Evolutionary conservation across 1,140 invertebrate species (phyloP).

Genomic region (Spodoptera frugiperda): DNA sequence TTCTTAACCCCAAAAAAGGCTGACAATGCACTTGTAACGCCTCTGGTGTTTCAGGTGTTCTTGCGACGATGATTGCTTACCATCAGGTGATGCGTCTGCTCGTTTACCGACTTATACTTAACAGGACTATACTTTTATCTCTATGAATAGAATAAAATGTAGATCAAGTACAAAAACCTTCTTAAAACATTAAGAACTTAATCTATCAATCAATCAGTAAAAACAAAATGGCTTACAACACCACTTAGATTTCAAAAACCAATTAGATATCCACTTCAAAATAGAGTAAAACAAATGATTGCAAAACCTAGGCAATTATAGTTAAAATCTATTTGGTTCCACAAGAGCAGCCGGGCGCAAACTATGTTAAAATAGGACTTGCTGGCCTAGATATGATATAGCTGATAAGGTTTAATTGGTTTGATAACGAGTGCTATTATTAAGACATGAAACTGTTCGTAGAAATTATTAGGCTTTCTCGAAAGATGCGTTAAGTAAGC

Average conservation of each 20-base stretch:
- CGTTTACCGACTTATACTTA: too few relatives aligned
- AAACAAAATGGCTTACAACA: neutral
- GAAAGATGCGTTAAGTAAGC: neutral
- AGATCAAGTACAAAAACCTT: neutral
- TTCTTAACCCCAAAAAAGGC: too few relatives aligned
- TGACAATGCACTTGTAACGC: too few relatives aligned
- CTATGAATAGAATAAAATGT: too few relatives aligned
- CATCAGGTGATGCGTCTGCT: too few relatives aligned
- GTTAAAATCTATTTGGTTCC: conserved; percentile 33
- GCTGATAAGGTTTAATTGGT: conserved; percentile 67
- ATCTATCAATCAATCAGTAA: neutral
- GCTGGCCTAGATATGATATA: conserved; percentile 69
- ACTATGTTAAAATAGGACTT: conserved; percentile 52
- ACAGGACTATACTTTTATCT: too few relatives aligned
- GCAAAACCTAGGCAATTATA: conserved; percentile 14
- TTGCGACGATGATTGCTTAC: too few relatives aligned
- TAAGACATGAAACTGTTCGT: conserved; percentile 55
- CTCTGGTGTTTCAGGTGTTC: too few relatives aligned
- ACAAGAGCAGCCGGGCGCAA: conserved; percentile 37
- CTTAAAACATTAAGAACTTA: neutral
- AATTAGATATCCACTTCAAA: conserved; percentile 4
- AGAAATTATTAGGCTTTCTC: neutral
- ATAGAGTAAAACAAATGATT: conserved; percentile 21
- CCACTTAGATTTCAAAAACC: neutral
- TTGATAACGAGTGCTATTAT: conserved; percentile 57